phyloP scores from a whole-genome alignment of 2,797 vertebrate genomes.

The Numenius phaeopus region DNA sequence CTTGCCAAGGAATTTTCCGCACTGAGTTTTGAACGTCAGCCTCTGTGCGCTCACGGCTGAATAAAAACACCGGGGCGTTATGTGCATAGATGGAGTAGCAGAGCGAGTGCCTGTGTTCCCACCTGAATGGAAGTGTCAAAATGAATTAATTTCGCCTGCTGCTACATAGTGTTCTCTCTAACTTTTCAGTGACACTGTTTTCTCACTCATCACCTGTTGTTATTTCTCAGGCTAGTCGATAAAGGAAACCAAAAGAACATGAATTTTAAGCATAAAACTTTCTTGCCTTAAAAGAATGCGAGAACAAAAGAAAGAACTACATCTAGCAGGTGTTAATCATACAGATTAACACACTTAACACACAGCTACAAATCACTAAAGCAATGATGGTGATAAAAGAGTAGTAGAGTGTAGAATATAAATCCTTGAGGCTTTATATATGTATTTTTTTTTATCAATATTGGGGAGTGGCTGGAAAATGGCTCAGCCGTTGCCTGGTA shows the following conservation, averaged over 20 bases:
- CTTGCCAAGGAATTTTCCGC: not conserved
- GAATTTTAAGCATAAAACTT: constrained; percentile 22
- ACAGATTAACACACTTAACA: not conserved
- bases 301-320: not conserved
- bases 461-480: not conserved
- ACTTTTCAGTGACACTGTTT: constrained; percentile 29
- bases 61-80: not conserved
- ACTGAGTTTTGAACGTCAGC: not conserved
- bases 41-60: not conserved
- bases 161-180: not conserved
- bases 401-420: not conserved
- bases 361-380: constrained; percentile 1
- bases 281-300: not conserved
- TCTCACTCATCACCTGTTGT: constrained; percentile 18
- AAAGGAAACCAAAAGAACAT: not conserved
- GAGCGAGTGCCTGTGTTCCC: not conserved
- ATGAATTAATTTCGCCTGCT: constrained; percentile 44
- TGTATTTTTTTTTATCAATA: not conserved
- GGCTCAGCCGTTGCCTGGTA: not conserved
- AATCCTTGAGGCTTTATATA: not conserved
- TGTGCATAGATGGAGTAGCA: not conserved
- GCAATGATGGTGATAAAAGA: not conserved
- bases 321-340: not conserved
- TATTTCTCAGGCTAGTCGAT: constrained; percentile 13
- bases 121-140: constrained; percentile 30